Evolutionary conservation across 2,113 vertebrate species (phyloP).

Genomic region (Cercopithecus mona): DNA sequence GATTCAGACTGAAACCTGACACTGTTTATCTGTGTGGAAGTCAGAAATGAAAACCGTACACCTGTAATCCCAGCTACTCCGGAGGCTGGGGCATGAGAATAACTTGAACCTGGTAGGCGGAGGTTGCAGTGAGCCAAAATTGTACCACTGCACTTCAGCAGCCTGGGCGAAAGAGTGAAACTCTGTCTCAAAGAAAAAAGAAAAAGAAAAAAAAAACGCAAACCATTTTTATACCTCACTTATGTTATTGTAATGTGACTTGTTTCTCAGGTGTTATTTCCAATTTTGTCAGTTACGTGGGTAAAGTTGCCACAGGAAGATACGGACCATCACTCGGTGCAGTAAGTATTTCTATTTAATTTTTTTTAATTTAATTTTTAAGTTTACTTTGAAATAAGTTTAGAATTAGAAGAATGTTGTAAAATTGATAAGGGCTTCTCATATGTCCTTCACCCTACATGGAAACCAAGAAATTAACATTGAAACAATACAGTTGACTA

Average conservation of each 20-base stretch:
- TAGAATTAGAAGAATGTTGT: not conserved
- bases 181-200: not conserved
- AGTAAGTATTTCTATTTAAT: conserved; percentile 84
- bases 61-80: no score
- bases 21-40: not conserved
- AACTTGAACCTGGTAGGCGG: no score
- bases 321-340: conserved; percentile 95
- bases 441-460: not conserved
- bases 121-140: no score
- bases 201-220: not conserved
- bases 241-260: conserved; percentile 47
- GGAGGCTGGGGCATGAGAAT: no score
- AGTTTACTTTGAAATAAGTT: conserved; percentile 48
- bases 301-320: conserved; percentile 90
- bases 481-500: not conserved
- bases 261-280: conserved; percentile 91
- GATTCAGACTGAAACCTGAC: not conserved
- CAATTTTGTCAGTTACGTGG: conserved; percentile 90
- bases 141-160: no score
- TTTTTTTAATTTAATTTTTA: conserved; percentile 31
- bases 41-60: not conserved
- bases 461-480: not conserved
- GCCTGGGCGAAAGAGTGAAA: no score
- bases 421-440: not conserved
- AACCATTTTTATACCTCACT: not conserved